Base-by-base conservation (phyloP, 1,140 invertebrate species). In the Paralvinella palmiformis region DNA sequence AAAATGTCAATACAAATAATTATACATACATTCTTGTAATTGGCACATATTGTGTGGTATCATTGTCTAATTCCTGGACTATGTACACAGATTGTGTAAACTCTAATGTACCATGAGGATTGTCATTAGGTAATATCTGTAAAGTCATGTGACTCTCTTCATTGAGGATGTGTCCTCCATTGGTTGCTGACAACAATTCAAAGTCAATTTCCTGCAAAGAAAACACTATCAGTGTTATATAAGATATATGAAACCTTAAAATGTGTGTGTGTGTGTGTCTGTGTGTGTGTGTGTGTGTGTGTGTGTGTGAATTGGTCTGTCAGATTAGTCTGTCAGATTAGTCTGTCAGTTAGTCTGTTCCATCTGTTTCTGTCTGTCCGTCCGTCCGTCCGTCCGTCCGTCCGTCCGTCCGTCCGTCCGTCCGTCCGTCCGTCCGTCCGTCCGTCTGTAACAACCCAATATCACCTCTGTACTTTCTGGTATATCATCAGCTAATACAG, bases 61-160 rank as follows among this genome's bases (percentile, higher is more conserved):
- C 65, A 15, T 37, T 63, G 1, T 62, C 45, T 17, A 45, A 65
- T 53, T 77, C 75, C 17, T 66, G 27, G 6, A 77, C 63, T 24
- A 27, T 62, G 59, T 67, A 76, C 4, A 27, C 36, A 29, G 44
- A 52, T 0, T 59, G 61, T 27, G 62, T 41, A 57, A 79, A 73
- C 56, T 72, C 62, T 2, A 79, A 68, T 27, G 65, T 69, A n/a
- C 76, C 77, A 64, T 77, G 72, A 7, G 77, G 76, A 65, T 75
- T 74, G 59, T 79, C 77, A 71, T 79, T 79, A 20, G 76, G 67
- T 10, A 62, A 57, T n/a, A 79, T 77, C 45, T 67, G 67, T 7
- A 79, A 63, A 4, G 66, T 69, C 56, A 73, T 75, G 7, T 62
- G 64, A 24, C 67, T 69, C 31, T 68, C 64, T 1, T 5, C 24